Conservation (phyloP, 2,797 vertebrate species). For the Bryconaethiops microstoma region DNA sequence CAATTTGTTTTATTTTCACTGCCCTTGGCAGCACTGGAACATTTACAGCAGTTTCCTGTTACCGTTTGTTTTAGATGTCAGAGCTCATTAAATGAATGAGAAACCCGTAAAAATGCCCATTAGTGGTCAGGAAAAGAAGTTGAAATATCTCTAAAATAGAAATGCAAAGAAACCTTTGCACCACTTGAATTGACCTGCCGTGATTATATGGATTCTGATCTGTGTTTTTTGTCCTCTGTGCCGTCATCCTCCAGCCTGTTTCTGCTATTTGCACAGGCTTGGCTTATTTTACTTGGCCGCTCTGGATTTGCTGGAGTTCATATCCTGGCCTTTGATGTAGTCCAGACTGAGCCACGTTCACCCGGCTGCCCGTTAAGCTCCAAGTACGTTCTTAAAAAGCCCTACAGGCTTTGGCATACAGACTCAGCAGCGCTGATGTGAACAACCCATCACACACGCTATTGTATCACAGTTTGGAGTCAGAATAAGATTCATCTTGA, state of each 20-base stretch:
- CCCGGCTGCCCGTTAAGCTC: not conserved
- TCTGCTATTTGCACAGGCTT: slow-evolving; percentile 20
- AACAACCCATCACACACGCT: too few species aligned
- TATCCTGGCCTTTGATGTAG: slow-evolving; percentile 41
- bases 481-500: too few species aligned
- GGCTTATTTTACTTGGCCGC: slow-evolving; percentile 43
- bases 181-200: not conserved
- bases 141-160: not conserved
- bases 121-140: not conserved
- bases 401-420: too few species aligned
- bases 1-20: not conserved
- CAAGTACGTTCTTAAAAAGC: not conserved
- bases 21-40: not conserved
- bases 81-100: slow-evolving; percentile 1
- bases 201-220: not conserved
- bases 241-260: slow-evolving; percentile 13
- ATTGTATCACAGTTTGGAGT: too few species aligned
- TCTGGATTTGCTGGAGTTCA: not conserved
- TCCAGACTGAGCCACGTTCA: slow-evolving; percentile 6
- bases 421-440: too few species aligned
- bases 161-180: too few species aligned
- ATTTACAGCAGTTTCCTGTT: slow-evolving; percentile 1
- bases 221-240: too few species aligned
- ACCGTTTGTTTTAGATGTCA: not conserved
- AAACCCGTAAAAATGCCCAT: not conserved